phyloP scores from a whole-genome alignment of 2,888 invertebrate genomes.

The Hydropsyche betteni region DNA sequence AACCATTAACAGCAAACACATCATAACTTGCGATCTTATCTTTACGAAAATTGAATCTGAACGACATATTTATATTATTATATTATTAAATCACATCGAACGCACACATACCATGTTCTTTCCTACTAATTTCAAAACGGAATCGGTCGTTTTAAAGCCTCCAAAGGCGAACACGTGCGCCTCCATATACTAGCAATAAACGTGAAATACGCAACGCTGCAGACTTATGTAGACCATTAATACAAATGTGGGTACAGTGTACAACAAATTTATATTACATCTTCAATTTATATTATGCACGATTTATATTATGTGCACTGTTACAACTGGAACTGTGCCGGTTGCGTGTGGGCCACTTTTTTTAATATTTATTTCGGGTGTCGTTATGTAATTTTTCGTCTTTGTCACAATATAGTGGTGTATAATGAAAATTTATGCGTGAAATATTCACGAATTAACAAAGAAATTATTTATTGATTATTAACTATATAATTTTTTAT shows the following conservation, averaged over 20 bases:
- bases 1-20: too few species aligned
- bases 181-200: conserved; percentile 9
- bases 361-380: too few species aligned
- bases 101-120: background rate
- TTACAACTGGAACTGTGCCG: too few species aligned
- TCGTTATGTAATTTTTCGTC: background rate
- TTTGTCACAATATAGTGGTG: background rate
- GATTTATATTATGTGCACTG: too few species aligned
- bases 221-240: conserved; percentile 7
- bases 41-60: too few species aligned
- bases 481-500: too few species aligned
- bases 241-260: too few species aligned
- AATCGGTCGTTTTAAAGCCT: background rate
- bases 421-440: conserved; percentile 21
- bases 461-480: too few species aligned
- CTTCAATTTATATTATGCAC: too few species aligned
- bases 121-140: conserved; percentile 9
- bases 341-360: conserved; percentile 4
- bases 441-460: conserved; percentile 15
- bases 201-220: conserved; percentile 13
- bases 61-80: conserved; percentile 12
- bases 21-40: too few species aligned
- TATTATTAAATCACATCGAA: too few species aligned
- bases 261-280: too few species aligned
- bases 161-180: conserved; percentile 1